These are phyloP conservation scores for Volucella inanis DNA, from an alignment of 2,888 invertebrate genomes.

Conservation along the genomic window DNA sequence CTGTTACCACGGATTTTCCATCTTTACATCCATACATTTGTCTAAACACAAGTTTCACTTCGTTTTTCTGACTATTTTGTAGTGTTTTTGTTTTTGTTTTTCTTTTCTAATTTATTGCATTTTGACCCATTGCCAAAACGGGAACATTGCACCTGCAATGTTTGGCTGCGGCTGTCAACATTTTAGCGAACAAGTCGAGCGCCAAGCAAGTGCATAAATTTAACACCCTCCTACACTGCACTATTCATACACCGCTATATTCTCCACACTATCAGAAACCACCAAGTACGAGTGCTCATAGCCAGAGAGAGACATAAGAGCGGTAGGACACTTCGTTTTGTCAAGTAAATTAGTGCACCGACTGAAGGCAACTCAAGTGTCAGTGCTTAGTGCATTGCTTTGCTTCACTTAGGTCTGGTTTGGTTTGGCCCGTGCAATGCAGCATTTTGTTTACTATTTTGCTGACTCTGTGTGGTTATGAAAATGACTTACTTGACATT, in stretches of 20 bases:
- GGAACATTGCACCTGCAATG: constrained; percentile 75
- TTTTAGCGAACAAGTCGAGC: constrained; percentile 70
- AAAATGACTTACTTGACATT: constrained; percentile 74
- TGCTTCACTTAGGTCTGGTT: constrained; percentile 9
- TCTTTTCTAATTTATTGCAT: constrained; percentile 55
- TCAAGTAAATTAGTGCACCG: constrained; percentile 70
- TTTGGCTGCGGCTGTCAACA: constrained; percentile 70
- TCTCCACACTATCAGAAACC: neutral
- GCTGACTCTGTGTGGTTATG: constrained; percentile 54
- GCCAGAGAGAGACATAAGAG: constrained; percentile 15
- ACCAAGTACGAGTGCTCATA: neutral
- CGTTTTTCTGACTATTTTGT: neutral
- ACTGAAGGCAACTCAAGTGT: constrained; percentile 51
- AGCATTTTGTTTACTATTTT: constrained; percentile 31
- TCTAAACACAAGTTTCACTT: constrained; percentile 32
- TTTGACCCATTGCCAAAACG: constrained; percentile 72
- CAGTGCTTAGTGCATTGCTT: constrained; percentile 26
- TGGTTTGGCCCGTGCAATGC: constrained; percentile 2
- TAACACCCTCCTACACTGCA: constrained; percentile 63
- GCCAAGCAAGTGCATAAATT: constrained; percentile 73
- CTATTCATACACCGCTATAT: neutral
- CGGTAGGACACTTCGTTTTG: constrained; percentile 63
- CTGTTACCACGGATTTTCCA: constrained; percentile 37
- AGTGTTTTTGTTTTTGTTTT: constrained; percentile 24
- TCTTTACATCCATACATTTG: constrained; percentile 27